These are phyloP conservation scores for Brachionus sp. DNA, from an alignment of 1,140 invertebrate genomes.

Conservation along the genomic window DNA sequence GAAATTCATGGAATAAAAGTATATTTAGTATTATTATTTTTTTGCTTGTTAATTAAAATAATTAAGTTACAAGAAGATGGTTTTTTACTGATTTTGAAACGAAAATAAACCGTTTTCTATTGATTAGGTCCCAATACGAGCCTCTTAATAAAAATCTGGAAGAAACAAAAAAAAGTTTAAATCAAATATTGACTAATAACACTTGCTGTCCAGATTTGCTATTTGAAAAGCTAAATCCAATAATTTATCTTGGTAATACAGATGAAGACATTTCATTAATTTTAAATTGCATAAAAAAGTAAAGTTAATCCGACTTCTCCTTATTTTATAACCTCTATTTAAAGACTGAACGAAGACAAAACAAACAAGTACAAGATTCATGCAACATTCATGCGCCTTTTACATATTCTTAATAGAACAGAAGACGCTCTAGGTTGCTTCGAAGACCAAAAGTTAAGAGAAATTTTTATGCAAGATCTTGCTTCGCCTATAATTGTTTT, in stretches of 20 bases:
- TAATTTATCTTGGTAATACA: not conserved
- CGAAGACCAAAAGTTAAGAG: not conserved
- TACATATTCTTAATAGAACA: not conserved
- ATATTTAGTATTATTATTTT: not conserved
- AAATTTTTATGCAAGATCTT: slow-evolving; percentile 8
- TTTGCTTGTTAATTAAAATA: not conserved
- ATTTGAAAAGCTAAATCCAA: not conserved
- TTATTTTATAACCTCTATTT: not conserved
- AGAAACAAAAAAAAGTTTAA: not conserved
- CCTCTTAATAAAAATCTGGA: not conserved
- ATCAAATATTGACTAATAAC: not conserved
- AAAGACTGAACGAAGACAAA: not conserved
- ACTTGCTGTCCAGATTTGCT: not conserved
- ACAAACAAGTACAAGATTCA: not conserved
- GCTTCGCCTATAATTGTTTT: not conserved
- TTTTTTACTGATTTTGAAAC: slow-evolving; percentile 1
- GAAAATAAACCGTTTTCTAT: not conserved
- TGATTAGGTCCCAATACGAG: not conserved
- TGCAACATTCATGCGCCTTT: not conserved
- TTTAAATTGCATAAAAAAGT: not conserved
- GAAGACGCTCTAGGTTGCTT: not conserved
- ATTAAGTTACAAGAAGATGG: not conserved
- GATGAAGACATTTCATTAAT: not conserved
- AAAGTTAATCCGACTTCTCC: not conserved
- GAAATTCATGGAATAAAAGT: not conserved